Evolutionary conservation across 2,888 invertebrate species (phyloP).

Genomic region (Chrysolina oricalcia): DNA sequence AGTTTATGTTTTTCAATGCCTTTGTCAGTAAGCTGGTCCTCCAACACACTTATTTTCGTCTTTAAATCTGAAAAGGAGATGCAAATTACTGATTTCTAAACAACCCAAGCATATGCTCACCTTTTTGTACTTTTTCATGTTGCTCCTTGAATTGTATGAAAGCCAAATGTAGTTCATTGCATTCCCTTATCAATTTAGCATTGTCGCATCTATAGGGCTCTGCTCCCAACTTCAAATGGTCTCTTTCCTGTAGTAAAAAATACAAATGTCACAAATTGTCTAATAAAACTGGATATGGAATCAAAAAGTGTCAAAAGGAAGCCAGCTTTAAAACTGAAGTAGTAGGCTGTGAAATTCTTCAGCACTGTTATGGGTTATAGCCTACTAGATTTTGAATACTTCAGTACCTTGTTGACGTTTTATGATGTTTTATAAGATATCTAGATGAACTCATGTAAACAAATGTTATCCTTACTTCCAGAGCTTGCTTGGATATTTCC

Average conservation of each 20-base stretch:
- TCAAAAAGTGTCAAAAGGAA: conserved; percentile 24
- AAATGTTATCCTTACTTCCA: conserved; percentile 73
- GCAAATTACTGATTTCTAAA: not conserved
- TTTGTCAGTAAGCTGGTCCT: conserved; percentile 77
- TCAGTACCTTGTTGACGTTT: no score
- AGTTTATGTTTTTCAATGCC: conserved; percentile 65
- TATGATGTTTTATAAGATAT: no score
- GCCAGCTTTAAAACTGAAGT: no score
- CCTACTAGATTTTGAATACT: no score
- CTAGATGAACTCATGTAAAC: not conserved
- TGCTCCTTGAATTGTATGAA: conserved; percentile 80
- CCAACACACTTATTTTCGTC: conserved; percentile 72
- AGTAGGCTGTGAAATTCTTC: no score
- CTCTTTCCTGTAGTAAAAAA: conserved; percentile 76
- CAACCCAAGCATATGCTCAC: conserved; percentile 62
- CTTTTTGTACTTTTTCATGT: conserved; percentile 75
- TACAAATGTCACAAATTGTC: conserved; percentile 22
- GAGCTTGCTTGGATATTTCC: conserved; percentile 80
- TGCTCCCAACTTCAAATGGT: conserved; percentile 80
- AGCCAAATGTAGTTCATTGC: conserved; percentile 82
- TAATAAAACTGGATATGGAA: conserved; percentile 15
- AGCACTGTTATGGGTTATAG: no score
- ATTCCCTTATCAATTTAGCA: conserved; percentile 83
- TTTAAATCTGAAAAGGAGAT: conserved; percentile 71
- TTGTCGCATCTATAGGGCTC: conserved; percentile 90